Evolutionary conservation across 1,140 invertebrate genomes (phyloP), one percentile per base, ranked within the genome.

Genomic region (Ruditapes philippinarum): DNA sequence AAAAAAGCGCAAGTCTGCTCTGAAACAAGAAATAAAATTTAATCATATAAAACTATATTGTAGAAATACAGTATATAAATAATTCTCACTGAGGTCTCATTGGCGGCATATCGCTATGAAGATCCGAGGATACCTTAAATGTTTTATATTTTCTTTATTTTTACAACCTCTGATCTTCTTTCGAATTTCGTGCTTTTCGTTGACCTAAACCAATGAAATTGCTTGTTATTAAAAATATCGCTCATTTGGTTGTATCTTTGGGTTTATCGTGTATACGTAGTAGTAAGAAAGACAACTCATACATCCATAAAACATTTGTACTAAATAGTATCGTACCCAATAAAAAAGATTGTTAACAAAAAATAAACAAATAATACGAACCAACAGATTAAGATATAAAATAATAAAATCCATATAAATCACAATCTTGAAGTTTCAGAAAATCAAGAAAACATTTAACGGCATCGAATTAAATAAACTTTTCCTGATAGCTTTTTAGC

Each of bases 61-160:
- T n/a, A n/a, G n/a, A n/a, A n/a, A n/a, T n/a, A n/a, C n/a, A n/a
- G n/a, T n/a, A n/a, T n/a, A n/a, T n/a, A n/a, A n/a, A n/a, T n/a
- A n/a, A n/a, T n/a, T n/a, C n/a, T n/a, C 40, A 73, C 68, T 73
- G 68, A 40, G 68, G 68, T 19, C 68, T 17, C 68, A 73, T 73
- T 73, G 68, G 68, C 40, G 68, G 68, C 68, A 73, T 73, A 40
- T 28, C 40, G 36, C 40, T 38, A 12, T 31, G 3, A 11, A 73
- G 40, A 73, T 73, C n/a, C 22, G 57, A 62, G 28, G 22, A 62
- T 14, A 7, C 14, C 42, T 28, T n/a, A 14, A 25, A 1, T 62
- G 14, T n/a, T 62, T 62, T n/a, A 22, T 57, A 22, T n/a, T 62
- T 62, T n/a, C 9, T 9, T 28, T 62, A 25, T 62, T 62, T 62